These are phyloP conservation scores for Montipora efflorescens DNA, from an alignment of 64 coral and sea anemone genomes.

Conservation along the genomic window DNA sequence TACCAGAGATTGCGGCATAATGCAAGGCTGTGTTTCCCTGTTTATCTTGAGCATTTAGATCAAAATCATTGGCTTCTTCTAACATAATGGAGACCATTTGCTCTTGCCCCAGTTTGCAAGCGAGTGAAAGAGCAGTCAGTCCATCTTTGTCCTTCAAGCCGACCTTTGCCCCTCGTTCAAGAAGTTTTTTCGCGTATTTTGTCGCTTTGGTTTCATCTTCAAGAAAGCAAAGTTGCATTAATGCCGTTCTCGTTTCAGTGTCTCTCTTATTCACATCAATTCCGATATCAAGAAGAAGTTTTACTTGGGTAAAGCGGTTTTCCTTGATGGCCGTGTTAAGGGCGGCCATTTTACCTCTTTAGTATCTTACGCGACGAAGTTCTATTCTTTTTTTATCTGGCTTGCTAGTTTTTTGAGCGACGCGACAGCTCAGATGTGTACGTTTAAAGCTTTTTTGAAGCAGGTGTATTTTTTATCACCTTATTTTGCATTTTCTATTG, in stretches of 20 bases:
- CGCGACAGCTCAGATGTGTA: background rate
- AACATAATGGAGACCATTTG: conserved; percentile 78
- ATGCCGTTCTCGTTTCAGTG: conserved; percentile 51
- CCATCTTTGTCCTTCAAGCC: conserved; percentile 63
- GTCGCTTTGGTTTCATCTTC: conserved; percentile 80
- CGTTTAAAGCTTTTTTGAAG: background rate
- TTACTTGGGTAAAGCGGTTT: conserved; percentile 77
- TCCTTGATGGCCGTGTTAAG: conserved; percentile 58
- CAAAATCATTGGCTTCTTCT: conserved; percentile 68
- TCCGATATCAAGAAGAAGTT: conserved; percentile 73
- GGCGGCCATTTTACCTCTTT: conserved; percentile 58
- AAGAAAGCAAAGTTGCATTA: conserved; percentile 85
- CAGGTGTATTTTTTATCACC: conserved; percentile 29
- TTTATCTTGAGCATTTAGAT: conserved; percentile 71
- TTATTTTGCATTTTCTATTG: conserved; percentile 44
- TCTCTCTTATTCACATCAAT: conserved; percentile 71
- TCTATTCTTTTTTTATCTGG: background rate
- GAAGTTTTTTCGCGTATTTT: conserved; percentile 51
- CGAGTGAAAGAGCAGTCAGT: conserved; percentile 66
- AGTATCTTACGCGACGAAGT: background rate
- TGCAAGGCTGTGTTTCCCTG: conserved; percentile 78
- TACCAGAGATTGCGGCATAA: conserved; percentile 70
- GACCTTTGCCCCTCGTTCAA: conserved; percentile 68
- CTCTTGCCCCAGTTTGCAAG: conserved; percentile 72
- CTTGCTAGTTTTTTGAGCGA: background rate